phyloP scores from a whole-genome alignment of 2,888 invertebrate species.

The Euzetes globulus region DNA sequence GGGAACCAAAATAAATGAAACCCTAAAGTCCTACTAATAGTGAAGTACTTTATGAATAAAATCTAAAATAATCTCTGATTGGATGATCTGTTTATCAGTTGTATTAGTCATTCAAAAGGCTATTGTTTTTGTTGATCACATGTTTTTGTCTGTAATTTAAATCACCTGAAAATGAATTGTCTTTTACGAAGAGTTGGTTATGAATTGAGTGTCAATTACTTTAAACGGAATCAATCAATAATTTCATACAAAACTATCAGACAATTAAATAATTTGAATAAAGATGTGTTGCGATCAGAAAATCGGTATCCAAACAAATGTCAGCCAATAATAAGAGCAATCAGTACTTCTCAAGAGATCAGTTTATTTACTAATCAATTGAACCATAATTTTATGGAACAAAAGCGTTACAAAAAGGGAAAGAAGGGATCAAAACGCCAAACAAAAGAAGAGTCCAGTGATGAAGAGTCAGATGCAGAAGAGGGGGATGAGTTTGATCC shows the following conservation, averaged over 20 bases:
- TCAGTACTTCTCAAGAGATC: neutral
- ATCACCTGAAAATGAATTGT: neutral
- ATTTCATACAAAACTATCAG: neutral
- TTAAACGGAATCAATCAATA: neutral
- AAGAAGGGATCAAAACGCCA: slow-evolving; percentile 5
- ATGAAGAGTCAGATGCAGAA: slow-evolving; percentile 30
- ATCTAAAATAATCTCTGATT: neutral
- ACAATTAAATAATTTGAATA: neutral
- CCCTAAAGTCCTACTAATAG: neutral
- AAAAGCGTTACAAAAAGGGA: slow-evolving; percentile 20
- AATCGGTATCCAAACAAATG: neutral
- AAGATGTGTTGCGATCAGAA: neutral
- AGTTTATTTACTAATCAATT: neutral
- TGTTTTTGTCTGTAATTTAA: neutral
- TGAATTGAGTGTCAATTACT: neutral
- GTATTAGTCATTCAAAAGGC: neutral
- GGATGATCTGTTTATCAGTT: neutral
- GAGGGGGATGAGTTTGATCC: neutral
- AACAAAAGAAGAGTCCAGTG: slow-evolving; percentile 23
- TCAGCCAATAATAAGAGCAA: neutral
- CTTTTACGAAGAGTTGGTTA: neutral
- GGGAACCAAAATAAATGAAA: neutral
- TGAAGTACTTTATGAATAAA: neutral
- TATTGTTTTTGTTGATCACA: neutral
- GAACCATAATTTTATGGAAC: neutral